A percentile compares a stretch with the other conserved stretches of the same genome.
Conservation (phyloP, 2,797 vertebrate species). For the Scyliorhinus canicula region DNA sequence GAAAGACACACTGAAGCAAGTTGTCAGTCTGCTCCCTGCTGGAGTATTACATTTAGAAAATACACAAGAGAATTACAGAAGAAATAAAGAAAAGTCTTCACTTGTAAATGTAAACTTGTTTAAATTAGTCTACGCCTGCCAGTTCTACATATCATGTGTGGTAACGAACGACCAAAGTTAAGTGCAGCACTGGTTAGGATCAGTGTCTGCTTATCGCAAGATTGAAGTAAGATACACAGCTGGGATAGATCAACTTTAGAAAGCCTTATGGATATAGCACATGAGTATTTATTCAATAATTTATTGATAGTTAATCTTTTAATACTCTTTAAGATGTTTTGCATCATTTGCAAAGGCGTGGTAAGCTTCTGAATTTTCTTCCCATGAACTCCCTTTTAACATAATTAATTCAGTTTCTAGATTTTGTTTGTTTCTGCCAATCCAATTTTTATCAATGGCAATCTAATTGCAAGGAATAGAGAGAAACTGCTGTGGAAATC, state of each 20-base stretch:
- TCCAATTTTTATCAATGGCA: background rate
- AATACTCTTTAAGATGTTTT: background rate
- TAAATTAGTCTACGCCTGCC: background rate
- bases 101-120: background rate
- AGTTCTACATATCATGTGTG: background rate
- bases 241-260: background rate
- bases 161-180: background rate
- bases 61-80: background rate
- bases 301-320: constrained; percentile 1
- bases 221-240: constrained; percentile 1
- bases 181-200: background rate
- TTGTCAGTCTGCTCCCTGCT: background rate
- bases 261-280: background rate
- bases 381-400: background rate
- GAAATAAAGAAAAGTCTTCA: background rate
- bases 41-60: background rate
- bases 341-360: background rate
- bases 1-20: background rate
- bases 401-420: background rate
- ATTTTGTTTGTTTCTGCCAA: background rate
- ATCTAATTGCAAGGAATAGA: background rate
- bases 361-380: background rate
- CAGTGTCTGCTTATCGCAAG: background rate
- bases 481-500: background rate
- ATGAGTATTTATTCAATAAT: background rate